Evolutionary conservation across 2,888 invertebrate species (phyloP).

Genomic region (Epistrophe eligans): DNA sequence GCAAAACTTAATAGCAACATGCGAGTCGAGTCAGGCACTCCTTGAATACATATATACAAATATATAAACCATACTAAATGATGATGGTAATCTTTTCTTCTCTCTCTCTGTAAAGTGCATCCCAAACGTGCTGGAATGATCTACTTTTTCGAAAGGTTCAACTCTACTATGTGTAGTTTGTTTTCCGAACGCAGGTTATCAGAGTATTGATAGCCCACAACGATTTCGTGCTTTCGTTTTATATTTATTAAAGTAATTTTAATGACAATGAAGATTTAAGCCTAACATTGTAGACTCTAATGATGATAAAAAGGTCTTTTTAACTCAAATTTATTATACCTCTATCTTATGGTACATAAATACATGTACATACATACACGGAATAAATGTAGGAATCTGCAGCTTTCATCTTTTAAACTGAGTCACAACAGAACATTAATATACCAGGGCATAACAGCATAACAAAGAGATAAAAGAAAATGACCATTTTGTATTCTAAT

Average conservation of each 20-base stretch:
- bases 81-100: constrained; percentile 65
- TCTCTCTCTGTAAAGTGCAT: not conserved
- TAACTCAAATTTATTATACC: constrained; percentile 36
- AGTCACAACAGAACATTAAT: constrained; percentile 50
- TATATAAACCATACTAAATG: not conserved
- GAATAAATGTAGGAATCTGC: no score
- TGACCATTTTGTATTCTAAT: constrained; percentile 51
- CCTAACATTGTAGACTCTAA: constrained; percentile 1
- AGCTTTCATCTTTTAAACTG: constrained; percentile 47
- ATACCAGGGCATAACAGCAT: not conserved
- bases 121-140: constrained; percentile 37
- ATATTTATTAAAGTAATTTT: constrained; percentile 8
- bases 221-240: constrained; percentile 13
- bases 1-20: not conserved
- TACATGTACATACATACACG: not conserved
- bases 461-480: constrained; percentile 6
- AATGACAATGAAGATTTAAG: constrained; percentile 41
- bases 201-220: constrained; percentile 44
- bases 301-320: constrained; percentile 47
- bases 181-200: constrained; percentile 45
- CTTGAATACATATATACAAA: no score
- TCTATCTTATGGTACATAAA: not conserved
- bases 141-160: constrained; percentile 37
- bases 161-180: no score
- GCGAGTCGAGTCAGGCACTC: not conserved